Conservation (phyloP, 2,113 vertebrate species). For the Hiodon tergisus region DNA sequence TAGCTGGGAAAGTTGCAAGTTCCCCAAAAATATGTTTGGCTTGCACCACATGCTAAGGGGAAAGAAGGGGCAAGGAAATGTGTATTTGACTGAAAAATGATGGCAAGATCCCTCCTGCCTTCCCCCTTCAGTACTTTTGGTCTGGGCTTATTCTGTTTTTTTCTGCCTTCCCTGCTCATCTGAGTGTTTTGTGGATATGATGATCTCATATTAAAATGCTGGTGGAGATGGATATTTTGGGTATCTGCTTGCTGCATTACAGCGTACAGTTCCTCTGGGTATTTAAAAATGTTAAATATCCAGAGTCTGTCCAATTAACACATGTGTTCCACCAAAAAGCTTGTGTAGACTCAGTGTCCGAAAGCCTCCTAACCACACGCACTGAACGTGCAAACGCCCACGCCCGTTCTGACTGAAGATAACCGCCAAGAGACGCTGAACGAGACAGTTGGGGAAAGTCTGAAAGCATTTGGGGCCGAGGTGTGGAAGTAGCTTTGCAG, state of each 20-base stretch:
- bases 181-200: neutral
- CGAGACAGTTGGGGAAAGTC: no score
- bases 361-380: neutral
- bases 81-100: neutral
- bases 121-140: neutral
- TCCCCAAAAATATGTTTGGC: constrained; percentile 4
- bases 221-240: constrained; percentile 1
- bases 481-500: no score
- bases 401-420: neutral
- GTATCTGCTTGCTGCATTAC: constrained; percentile 13
- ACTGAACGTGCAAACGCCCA: neutral
- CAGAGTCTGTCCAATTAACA: constrained; percentile 9
- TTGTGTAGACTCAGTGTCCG: no score
- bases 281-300: constrained; percentile 22
- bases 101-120: neutral
- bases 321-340: neutral
- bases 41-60: constrained; percentile 10
- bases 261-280: constrained; percentile 12
- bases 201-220: constrained; percentile 9
- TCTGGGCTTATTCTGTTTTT: constrained; percentile 7
- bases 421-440: no score
- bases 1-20: constrained; percentile 1
- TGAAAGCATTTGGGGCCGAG: no score
- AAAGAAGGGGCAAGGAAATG: neutral
- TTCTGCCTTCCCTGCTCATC: neutral